Conservation (phyloP, 2,113 vertebrate genomes). For the Sorex araneus region DNA sequence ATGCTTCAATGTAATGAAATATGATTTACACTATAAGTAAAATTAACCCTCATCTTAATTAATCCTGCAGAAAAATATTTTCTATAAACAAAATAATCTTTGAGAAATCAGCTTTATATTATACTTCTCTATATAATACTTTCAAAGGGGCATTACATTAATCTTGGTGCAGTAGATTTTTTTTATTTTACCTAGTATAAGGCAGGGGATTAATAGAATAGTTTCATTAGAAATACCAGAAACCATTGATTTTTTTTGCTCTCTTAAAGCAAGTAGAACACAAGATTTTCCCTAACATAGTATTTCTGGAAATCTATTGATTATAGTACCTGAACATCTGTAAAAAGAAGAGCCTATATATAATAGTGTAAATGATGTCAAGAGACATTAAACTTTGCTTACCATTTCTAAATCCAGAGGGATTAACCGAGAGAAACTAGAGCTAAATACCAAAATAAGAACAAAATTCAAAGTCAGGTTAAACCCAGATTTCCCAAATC, state of each 20-base stretch:
- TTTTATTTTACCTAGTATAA: constrained; percentile 65
- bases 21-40: constrained; percentile 35
- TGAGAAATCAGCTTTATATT: neutral
- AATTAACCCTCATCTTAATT: constrained; percentile 25
- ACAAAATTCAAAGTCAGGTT: neutral
- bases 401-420: constrained; percentile 46
- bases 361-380: constrained; percentile 37
- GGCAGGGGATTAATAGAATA: neutral
- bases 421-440: neutral
- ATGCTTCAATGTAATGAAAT: constrained; percentile 41
- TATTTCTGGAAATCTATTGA: constrained; percentile 66
- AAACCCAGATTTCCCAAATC: neutral
- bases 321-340: constrained; percentile 32
- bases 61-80: constrained; percentile 50
- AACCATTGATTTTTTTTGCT: constrained; percentile 21
- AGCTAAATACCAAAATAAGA: constrained; percentile 30
- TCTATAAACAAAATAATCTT: constrained; percentile 67
- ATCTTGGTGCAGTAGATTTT: constrained; percentile 40
- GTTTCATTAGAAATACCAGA: constrained; percentile 55
- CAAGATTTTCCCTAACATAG: constrained; percentile 66
- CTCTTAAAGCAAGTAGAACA: constrained; percentile 28
- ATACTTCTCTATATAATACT: neutral
- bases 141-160: constrained; percentile 60
- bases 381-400: neutral
- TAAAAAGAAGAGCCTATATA: constrained; percentile 22